A percentile compares a stretch with the other conserved stretches of the same genome.
phyloP scores from a whole-genome alignment of 2,797 vertebrate species.

The Otus scops region DNA sequence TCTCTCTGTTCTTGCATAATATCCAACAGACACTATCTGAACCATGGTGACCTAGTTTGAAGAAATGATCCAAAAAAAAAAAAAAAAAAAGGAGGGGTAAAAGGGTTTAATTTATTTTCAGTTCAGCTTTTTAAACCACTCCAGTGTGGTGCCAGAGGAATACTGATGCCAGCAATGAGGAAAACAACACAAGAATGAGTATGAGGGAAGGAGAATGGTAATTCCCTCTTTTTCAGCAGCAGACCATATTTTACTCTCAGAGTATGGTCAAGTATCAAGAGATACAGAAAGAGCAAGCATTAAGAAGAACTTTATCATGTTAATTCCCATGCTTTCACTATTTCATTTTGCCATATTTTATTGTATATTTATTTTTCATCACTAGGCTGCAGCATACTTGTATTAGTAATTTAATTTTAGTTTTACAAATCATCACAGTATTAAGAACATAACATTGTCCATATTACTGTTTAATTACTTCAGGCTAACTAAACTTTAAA shows the following conservation, averaged over 20 bases:
- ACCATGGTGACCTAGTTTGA: not conserved
- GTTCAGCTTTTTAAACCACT: not conserved
- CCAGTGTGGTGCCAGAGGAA: not conserved
- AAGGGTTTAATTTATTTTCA: not conserved
- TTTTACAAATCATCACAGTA: not conserved
- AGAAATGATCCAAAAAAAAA: not conserved
- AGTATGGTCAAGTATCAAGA: not conserved
- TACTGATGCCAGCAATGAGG: not conserved
- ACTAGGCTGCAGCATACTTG: not conserved
- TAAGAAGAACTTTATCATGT: not conserved
- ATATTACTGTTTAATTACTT: not conserved
- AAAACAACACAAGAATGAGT: not conserved
- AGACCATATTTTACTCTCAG: not conserved
- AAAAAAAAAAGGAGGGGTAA: rapidly evolving
- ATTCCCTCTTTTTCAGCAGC: not conserved
- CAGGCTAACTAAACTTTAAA: not conserved
- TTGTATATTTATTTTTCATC: not conserved
- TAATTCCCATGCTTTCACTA: not conserved
- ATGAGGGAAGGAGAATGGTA: not conserved
- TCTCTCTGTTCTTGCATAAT: not conserved
- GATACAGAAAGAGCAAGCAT: not conserved
- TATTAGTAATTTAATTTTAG: not conserved
- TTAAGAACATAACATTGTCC: not conserved
- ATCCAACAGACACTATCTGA: not conserved
- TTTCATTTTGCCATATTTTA: not conserved